Base-by-base conservation (phyloP, 2,797 vertebrate species). In the Anniella stebbinsi region DNA sequence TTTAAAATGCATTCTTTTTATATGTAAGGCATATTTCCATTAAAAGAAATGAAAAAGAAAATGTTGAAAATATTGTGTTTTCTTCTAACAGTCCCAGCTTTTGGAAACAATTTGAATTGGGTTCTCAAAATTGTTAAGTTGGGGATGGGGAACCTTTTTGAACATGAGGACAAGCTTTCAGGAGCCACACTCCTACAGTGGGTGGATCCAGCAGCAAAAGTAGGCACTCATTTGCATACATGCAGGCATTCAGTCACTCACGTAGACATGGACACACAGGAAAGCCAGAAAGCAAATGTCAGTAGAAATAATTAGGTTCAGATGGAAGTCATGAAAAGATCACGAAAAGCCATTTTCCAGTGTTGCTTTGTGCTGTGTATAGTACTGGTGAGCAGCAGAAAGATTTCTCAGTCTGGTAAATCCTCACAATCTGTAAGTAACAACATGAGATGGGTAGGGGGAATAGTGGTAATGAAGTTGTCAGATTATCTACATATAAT, bases 401-500 rank as follows among this genome's bases (percentile, higher is more conserved):
- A 88, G 82, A 72, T 78, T 89, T 28, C 70, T 48, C n/a, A 13
- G 4, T 70, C 69, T 60, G 75, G 36, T 28, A 84, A 70, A 45
- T 45, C 30, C 86, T 72, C 36, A 90, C 25, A 15, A 25, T 30
- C 54, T 91, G 6, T 67, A 91, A 94, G 38, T 15, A 70, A 33
- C 57, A 30, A 60, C 30, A 72, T 60, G 30, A 57, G 8, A 30
- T 86, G 38, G 69, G 8, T 15, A 41, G 21, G 38, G 30, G 51
- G 28, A 45, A 54, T 77, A 76, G 12, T 36, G 13, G 89, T 66
- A 90, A 70, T 67, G 88, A 92, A 8, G 7, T 12, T 90, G 30
- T 80, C 12, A 38, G 38, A 94, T 88, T 93, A 89, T 88, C 87
- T 93, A 72, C 70, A 67, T 48, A 57, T 94, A 86, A 93, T 89